phyloP scores from a whole-genome alignment of 2,888 invertebrate genomes.

The Drosophila falleni region DNA sequence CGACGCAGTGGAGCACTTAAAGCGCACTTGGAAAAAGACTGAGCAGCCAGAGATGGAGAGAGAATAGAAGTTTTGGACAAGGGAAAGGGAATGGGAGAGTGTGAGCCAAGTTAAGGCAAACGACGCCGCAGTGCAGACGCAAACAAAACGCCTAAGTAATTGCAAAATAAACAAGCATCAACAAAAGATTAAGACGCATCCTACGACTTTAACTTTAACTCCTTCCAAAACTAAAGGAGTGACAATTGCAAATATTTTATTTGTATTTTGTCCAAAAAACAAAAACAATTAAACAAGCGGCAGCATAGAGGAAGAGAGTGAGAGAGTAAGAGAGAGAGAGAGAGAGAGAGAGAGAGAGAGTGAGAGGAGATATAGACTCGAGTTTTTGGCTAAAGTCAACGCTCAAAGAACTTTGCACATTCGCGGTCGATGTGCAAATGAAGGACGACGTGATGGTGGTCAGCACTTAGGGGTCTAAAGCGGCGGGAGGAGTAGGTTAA shows the following conservation, averaged over 20 bases:
- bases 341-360: neutral
- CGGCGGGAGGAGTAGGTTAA: neutral
- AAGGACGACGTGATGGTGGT: slow-evolving; percentile 70
- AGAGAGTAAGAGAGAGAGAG: too few relatives aligned
- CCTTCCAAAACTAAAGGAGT: slow-evolving; percentile 16
- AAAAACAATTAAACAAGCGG: slow-evolving; percentile 66
- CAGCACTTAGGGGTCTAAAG: slow-evolving; percentile 29
- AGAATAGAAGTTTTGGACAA: neutral
- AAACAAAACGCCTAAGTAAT: slow-evolving; percentile 83
- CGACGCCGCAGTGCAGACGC: slow-evolving; percentile 79
- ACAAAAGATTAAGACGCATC: slow-evolving; percentile 83
- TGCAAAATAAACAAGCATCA: slow-evolving; percentile 84
- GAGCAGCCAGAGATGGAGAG: neutral
- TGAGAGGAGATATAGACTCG: neutral
- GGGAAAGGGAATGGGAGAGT: neutral
- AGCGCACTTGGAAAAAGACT: slow-evolving; percentile 20
- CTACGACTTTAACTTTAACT: slow-evolving; percentile 21
- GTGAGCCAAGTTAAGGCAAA: slow-evolving; percentile 23
- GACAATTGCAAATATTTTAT: slow-evolving; percentile 75
- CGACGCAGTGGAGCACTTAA: slow-evolving; percentile 63
- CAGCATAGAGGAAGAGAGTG: neutral
- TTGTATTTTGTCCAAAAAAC: slow-evolving; percentile 44
- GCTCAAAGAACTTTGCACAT: slow-evolving; percentile 57
- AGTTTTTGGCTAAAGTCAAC: slow-evolving; percentile 54
- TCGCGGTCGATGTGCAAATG: slow-evolving; percentile 81